These are phyloP conservation scores for Limnephilus lunatus DNA, from an alignment of 2,888 invertebrate species.

Conservation along the genomic window DNA sequence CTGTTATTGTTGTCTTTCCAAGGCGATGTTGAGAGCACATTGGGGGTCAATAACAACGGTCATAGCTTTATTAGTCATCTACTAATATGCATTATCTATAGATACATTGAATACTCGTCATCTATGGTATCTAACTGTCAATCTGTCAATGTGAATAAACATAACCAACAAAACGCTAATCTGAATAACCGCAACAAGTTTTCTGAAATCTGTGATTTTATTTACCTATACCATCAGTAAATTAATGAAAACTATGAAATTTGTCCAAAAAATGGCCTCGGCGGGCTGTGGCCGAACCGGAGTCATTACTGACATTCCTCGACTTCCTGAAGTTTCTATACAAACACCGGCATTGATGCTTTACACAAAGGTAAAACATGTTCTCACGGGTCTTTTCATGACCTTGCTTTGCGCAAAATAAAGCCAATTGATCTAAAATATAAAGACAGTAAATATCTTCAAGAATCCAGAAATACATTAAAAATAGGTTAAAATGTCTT, in stretches of 20 bases:
- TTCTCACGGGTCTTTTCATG: background rate
- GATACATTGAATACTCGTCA: too few species aligned
- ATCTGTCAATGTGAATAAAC: background rate
- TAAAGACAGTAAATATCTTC: too few species aligned
- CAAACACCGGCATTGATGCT: constrained; percentile 87
- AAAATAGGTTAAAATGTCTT: too few species aligned
- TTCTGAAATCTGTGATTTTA: background rate
- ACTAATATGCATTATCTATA: too few species aligned
- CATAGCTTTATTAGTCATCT: too few species aligned
- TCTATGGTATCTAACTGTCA: too few species aligned
- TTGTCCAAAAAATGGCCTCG: constrained; percentile 79
- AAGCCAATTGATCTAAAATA: too few species aligned
- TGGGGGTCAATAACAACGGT: too few species aligned
- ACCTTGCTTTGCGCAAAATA: background rate
- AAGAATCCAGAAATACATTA: too few species aligned
- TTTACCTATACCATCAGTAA: background rate
- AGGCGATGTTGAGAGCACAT: too few species aligned
- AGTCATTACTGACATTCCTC: constrained; percentile 78
- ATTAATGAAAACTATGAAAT: constrained; percentile 80
- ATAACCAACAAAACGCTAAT: background rate
- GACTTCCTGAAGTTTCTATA: constrained; percentile 77
- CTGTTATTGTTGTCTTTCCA: too few species aligned
- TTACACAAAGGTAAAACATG: constrained; percentile 81
- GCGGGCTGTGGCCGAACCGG: constrained; percentile 83
- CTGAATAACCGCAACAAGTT: background rate